Percentiles rank a stretch among this genome's conserved stretches.
These are phyloP conservation scores for Platycercus adscitus DNA, from an alignment of 2,113 vertebrate species.

Conservation along the genomic window DNA sequence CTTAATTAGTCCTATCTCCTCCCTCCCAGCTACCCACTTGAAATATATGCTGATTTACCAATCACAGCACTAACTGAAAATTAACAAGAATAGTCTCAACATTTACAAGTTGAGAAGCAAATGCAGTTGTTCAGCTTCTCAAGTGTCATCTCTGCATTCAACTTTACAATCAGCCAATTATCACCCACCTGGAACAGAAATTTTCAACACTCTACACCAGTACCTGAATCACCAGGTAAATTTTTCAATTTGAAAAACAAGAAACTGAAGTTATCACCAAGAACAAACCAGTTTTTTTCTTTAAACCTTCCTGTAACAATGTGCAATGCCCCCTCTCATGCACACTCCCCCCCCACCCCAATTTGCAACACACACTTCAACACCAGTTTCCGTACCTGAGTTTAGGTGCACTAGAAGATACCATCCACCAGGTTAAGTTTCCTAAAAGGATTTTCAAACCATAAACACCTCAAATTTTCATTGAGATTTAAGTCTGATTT, in stretches of 20 bases:
- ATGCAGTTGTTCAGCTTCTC: not conserved
- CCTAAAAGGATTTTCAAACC: not conserved
- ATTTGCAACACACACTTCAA: not conserved
- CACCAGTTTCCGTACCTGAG: not conserved
- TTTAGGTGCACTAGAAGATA: not conserved
- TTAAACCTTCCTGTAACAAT: not conserved
- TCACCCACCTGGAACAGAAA: not conserved
- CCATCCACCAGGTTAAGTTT: not conserved
- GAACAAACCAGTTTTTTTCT: not conserved
- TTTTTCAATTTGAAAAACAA: not conserved
- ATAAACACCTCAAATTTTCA: not conserved
- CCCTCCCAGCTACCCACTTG: not conserved
- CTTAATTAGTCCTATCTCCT: not conserved
- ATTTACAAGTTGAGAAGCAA: not conserved
- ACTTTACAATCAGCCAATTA: not conserved
- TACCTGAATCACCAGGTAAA: not conserved
- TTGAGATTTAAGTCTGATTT: not conserved
- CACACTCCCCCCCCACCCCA: too few relatives aligned
- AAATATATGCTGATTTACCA: not conserved
- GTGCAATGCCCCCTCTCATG: accelerated
- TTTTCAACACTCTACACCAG: not conserved
- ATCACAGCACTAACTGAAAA: not conserved
- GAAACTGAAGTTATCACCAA: not conserved
- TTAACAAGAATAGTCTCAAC: not conserved
- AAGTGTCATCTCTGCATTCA: not conserved